phyloP scores from a whole-genome alignment of 1,140 invertebrate species.

The Colletes latitarsis region DNA sequence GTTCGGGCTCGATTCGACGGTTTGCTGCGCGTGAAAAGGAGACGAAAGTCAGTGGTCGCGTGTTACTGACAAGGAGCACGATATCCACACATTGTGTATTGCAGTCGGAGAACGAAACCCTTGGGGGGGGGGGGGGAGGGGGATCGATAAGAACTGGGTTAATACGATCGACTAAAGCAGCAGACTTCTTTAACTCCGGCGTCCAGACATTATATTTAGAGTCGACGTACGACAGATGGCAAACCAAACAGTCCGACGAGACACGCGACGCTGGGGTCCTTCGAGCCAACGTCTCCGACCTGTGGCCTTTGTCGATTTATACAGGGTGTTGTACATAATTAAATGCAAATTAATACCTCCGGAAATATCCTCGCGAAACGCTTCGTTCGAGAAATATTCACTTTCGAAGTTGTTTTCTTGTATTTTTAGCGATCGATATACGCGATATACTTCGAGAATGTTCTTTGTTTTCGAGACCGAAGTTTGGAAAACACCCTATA shows the following conservation, averaged over 20 bases:
- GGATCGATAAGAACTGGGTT: slow-evolving; percentile 72
- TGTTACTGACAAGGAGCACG: not conserved
- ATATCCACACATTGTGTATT: not conserved
- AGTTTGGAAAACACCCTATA: too few relatives aligned
- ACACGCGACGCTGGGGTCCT: not conserved
- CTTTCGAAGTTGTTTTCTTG: too few relatives aligned
- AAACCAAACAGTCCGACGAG: not conserved
- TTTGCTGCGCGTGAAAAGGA: not conserved
- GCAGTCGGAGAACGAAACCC: slow-evolving; percentile 46
- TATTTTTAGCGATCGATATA: too few relatives aligned
- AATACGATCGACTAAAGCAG: slow-evolving; percentile 69
- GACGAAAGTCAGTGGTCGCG: not conserved
- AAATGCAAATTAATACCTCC: too few relatives aligned
- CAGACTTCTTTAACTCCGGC: slow-evolving; percentile 26
- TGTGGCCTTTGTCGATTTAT: too few relatives aligned
- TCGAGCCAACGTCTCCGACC: too few relatives aligned
- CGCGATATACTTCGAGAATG: too few relatives aligned
- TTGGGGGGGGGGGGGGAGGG: slow-evolving; percentile 8
- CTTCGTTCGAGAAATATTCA: too few relatives aligned
- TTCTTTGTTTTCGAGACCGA: too few relatives aligned
- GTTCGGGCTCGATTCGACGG: slow-evolving; percentile 11
- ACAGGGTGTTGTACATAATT: too few relatives aligned
- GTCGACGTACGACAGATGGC: not conserved
- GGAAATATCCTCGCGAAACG: too few relatives aligned
- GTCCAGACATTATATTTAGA: slow-evolving; percentile 18